These are phyloP conservation scores for Beroe forskalii DNA, from an alignment of 37 sponge, comb jelly and placozoan species.

Conservation along the genomic window DNA sequence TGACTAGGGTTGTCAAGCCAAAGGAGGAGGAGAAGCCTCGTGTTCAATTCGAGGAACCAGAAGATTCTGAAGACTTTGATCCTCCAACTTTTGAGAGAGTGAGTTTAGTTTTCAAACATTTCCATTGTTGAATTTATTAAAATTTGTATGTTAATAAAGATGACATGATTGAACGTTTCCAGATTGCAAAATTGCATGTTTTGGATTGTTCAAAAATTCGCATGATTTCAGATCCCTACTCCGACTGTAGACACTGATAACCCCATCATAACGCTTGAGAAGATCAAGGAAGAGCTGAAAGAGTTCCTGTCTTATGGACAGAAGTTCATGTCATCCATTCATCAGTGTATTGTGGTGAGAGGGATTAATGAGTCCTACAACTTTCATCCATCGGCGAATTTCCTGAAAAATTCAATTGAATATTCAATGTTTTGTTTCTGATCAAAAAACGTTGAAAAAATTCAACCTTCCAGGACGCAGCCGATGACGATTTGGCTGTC, in stretches of 20 bases:
- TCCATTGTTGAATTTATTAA: too few species aligned
- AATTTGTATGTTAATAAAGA: too few species aligned
- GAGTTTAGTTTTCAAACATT: too few species aligned
- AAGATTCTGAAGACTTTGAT: not conserved
- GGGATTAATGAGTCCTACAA: too few species aligned
- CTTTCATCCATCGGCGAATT: too few species aligned
- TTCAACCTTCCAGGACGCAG: slow-evolving; percentile 31
- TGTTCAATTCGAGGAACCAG: not conserved
- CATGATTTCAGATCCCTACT: slow-evolving; percentile 10
- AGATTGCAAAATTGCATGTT: too few species aligned
- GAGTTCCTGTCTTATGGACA: slow-evolving; percentile 49
- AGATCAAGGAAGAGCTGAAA: slow-evolving; percentile 47
- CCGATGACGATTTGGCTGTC: slow-evolving; percentile 29
- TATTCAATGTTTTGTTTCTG: not conserved
- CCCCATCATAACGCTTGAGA: not conserved
- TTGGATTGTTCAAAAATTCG: too few species aligned
- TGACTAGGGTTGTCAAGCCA: not conserved
- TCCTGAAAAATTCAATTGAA: not conserved
- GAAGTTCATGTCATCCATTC: slow-evolving; percentile 32
- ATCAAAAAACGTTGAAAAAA: too few species aligned
- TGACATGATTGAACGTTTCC: too few species aligned
- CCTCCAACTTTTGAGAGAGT: slow-evolving; percentile 13
- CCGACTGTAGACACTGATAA: not conserved
- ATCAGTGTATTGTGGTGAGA: slow-evolving; percentile 6
- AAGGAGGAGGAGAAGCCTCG: not conserved